phyloP scores from a whole-genome alignment of 2,888 invertebrate species.

The Alloscopus bannaensis region DNA sequence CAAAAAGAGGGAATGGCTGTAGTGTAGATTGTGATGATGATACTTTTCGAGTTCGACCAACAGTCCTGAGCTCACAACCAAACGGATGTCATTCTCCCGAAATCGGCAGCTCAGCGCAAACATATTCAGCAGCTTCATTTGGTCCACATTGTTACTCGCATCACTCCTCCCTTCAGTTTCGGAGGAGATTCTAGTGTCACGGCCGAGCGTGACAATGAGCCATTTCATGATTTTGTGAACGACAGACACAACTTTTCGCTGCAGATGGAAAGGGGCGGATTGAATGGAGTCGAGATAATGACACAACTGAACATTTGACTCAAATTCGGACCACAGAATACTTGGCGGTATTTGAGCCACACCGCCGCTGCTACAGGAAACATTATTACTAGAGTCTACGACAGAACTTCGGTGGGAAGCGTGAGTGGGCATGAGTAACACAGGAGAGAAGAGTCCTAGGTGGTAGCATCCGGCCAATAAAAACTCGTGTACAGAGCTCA shows the following conservation, averaged over 20 bases:
- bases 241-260: constrained; percentile 77
- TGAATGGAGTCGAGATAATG: constrained; percentile 80
- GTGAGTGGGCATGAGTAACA: constrained; percentile 8
- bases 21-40: constrained; percentile 67
- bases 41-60: constrained; percentile 77
- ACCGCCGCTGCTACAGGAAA: constrained; percentile 73
- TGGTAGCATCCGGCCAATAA: constrained; percentile 79
- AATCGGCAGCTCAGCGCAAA: constrained; percentile 79
- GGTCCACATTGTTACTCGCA: constrained; percentile 57
- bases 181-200: neutral
- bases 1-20: neutral
- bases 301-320: constrained; percentile 76
- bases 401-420: no score
- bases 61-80: constrained; percentile 79
- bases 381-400: neutral
- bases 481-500: constrained; percentile 77
- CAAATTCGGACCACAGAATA: constrained; percentile 70
- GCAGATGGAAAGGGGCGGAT: constrained; percentile 77
- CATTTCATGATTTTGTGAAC: constrained; percentile 76
- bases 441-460: constrained; percentile 74
- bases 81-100: constrained; percentile 78
- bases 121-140: constrained; percentile 74
- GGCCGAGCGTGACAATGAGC: constrained; percentile 53
- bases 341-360: neutral
- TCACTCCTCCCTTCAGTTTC: neutral